A percentile compares a stretch with the other conserved stretches of the same genome.
phyloP scores from a whole-genome alignment of 92 coral and sea anemone species.

The Zoanthus sociatus region DNA sequence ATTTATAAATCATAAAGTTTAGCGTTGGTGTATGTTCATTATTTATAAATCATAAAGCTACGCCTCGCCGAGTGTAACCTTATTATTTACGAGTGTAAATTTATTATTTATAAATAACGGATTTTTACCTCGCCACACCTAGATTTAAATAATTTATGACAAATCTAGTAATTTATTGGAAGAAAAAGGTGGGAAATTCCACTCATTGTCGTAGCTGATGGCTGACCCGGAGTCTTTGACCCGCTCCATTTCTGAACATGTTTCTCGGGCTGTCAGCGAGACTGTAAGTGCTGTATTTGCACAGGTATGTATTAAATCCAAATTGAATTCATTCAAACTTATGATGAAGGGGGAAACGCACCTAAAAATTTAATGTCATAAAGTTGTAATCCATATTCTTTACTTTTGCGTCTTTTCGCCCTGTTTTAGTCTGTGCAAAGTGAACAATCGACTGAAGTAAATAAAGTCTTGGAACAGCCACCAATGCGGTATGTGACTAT shows the following conservation, averaged over 20 bases:
- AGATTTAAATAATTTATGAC: no score
- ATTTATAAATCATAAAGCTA: no score
- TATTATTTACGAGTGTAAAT: not conserved
- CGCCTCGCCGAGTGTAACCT: no score
- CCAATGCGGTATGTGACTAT: constrained; percentile 9
- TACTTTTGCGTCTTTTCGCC: not conserved
- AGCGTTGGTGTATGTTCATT: not conserved
- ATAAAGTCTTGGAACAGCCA: not conserved
- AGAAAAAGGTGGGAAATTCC: constrained; percentile 39
- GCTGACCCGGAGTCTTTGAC: constrained; percentile 47
- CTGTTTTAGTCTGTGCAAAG: not conserved
- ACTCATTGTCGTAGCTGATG: constrained; percentile 23
- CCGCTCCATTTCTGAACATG: constrained; percentile 51
- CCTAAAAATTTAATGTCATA: not conserved
- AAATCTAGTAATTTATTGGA: constrained; percentile 27
- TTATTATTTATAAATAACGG: constrained; percentile 15
- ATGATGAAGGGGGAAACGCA: constrained; percentile 24
- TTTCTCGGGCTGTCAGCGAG: constrained; percentile 38
- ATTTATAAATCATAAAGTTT: constrained; percentile 13
- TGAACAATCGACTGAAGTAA: not conserved
- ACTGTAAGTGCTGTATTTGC: constrained; percentile 9
- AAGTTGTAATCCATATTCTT: not conserved
- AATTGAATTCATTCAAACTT: constrained; percentile 30
- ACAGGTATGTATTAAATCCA: constrained; percentile 37
- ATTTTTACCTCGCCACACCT: no score